Conservation (phyloP, 2,113 vertebrate genomes). For the Notechis scutatus region DNA sequence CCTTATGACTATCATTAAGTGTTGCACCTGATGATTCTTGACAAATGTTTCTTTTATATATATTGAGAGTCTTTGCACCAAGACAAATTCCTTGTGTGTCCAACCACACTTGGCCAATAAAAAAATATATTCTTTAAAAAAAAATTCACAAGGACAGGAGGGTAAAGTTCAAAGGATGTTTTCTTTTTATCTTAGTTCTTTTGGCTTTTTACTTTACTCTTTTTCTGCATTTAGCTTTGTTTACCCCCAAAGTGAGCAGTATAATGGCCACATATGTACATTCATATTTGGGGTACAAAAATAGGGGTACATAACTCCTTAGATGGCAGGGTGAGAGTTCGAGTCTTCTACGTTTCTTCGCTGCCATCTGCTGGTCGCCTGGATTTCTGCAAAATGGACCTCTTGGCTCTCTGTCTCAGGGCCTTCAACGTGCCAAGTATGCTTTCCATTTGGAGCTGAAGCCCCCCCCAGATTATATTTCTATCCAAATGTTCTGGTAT, state of each 20-base stretch:
- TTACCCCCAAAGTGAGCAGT: neutral
- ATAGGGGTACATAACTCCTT: neutral
- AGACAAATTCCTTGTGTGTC: too few species aligned
- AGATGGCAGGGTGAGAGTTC: neutral
- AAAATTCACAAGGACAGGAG: neutral
- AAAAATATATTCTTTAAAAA: too few species aligned
- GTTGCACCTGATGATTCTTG: too few species aligned
- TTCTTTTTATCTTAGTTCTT: neutral
- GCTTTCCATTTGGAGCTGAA: neutral
- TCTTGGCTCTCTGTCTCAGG: neutral
- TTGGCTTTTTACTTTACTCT: neutral
- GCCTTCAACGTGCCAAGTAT: neutral
- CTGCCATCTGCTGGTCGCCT: neutral
- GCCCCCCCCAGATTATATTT: neutral
- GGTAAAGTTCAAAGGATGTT: neutral
- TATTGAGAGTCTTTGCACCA: too few species aligned
- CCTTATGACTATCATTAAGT: too few species aligned
- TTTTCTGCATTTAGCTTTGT: neutral
- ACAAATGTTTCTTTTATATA: too few species aligned
- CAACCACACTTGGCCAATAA: too few species aligned
- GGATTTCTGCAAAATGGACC: neutral
- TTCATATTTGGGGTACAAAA: neutral
- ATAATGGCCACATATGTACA: neutral
- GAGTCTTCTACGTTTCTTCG: neutral
- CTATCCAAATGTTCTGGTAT: neutral